Percentiles rank a stretch among this genome's conserved stretches.
Evolutionary conservation across 2,888 invertebrate species (phyloP).

Genomic region (Smittia aterrima): DNA sequence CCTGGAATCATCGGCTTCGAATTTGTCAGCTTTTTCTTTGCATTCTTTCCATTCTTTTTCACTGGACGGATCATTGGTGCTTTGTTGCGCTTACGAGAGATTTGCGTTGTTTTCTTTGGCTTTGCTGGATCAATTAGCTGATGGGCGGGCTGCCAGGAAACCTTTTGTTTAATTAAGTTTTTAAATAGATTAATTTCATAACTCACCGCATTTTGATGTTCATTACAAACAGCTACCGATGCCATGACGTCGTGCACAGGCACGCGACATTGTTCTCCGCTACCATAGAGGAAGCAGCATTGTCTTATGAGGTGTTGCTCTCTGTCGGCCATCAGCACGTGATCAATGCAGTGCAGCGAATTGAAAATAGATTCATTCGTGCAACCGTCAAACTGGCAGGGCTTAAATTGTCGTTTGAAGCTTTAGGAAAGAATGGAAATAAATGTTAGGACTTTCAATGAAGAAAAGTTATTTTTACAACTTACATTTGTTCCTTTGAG

Average conservation of each 20-base stretch:
- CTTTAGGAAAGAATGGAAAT: not conserved
- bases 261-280: constrained; percentile 67
- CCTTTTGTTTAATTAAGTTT: not conserved
- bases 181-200: not conserved
- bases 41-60: constrained; percentile 17
- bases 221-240: constrained; percentile 25
- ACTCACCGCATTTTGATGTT: constrained; percentile 34
- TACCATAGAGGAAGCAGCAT: constrained; percentile 45
- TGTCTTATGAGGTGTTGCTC: constrained; percentile 36
- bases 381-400: constrained; percentile 44
- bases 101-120: constrained; percentile 22
- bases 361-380: constrained; percentile 50
- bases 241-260: constrained; percentile 69
- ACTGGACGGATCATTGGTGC: constrained; percentile 32
- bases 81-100: constrained; percentile 26
- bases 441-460: not conserved
- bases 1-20: constrained; percentile 48
- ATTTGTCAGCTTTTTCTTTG: not conserved
- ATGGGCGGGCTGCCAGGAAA: not conserved
- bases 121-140: constrained; percentile 31
- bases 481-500: constrained; percentile 14
- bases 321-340: constrained; percentile 60
- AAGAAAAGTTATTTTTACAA: not conserved
- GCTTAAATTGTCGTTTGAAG: constrained; percentile 14
- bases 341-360: constrained; percentile 77